Percentiles rank a stretch among this genome's conserved stretches.
Conservation (phyloP, 2,888 invertebrate genomes). For the Clostera curtula region DNA sequence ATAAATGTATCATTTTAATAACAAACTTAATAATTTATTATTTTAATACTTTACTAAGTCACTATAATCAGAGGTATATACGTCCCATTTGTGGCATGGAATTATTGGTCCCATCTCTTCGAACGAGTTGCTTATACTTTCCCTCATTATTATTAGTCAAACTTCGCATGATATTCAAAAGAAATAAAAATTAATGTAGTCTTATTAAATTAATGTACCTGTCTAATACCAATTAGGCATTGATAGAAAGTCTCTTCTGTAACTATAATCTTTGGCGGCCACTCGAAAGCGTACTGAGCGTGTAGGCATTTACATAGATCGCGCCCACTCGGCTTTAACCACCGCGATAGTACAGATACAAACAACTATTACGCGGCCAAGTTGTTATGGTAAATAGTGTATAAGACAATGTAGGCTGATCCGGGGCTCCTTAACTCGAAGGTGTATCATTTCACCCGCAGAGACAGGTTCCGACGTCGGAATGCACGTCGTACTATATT, state of each 20-base stretch:
- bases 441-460: conserved; percentile 47
- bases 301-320: conserved; percentile 67
- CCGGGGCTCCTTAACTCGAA: conserved; percentile 41
- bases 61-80: too few species aligned
- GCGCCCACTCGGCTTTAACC: conserved; percentile 52
- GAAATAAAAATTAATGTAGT: too few species aligned
- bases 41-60: too few species aligned
- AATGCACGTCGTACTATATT: conserved; percentile 21
- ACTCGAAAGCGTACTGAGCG: conserved; percentile 60
- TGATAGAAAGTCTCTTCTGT: conserved; percentile 45
- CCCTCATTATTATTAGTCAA: too few species aligned
- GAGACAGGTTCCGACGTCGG: conserved; percentile 43
- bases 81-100: too few species aligned
- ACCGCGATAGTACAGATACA: conserved; percentile 53
- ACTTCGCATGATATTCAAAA: too few species aligned
- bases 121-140: too few species aligned
- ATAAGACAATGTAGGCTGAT: conserved; percentile 34
- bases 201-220: neutral
- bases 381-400: conserved; percentile 46
- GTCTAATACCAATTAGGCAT: too few species aligned
- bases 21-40: too few species aligned
- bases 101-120: too few species aligned
- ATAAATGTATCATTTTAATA: too few species aligned
- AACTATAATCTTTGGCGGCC: conserved; percentile 46
- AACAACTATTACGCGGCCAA: conserved; percentile 55